Evolutionary conservation across 2,113 vertebrate genomes (phyloP).

Genomic region (Spea bombifrons): DNA sequence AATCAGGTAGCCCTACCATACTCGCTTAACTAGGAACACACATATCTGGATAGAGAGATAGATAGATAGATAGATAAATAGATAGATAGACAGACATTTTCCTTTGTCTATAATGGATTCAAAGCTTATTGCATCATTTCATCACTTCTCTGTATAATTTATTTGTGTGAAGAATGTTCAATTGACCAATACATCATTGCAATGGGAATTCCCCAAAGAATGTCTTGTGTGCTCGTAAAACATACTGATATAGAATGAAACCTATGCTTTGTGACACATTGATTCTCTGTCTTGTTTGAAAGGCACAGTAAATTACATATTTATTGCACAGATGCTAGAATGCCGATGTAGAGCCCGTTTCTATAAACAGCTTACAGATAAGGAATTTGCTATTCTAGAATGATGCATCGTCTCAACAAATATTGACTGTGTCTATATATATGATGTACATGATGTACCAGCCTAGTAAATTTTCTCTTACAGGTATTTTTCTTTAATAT

Average conservation of each 20-base stretch:
- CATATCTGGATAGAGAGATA: no score
- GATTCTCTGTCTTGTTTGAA: conserved; percentile 43
- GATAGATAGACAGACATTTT: neutral
- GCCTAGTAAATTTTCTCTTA: neutral
- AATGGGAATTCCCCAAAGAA: conserved; percentile 19
- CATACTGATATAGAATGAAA: conserved; percentile 17
- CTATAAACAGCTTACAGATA: conserved; percentile 14
- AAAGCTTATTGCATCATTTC: neutral
- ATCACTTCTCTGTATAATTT: conserved; percentile 18
- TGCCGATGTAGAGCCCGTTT: conserved; percentile 1
- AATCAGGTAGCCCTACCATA: no score
- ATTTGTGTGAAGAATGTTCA: conserved; percentile 14
- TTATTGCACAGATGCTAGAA: conserved; percentile 15
- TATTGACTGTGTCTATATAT: conserved; percentile 22
- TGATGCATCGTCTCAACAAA: neutral
- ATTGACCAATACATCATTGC: conserved; percentile 28
- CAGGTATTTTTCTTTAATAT: neutral
- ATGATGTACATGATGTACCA: neutral
- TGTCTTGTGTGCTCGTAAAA: conserved; percentile 20
- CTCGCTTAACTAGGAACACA: no score
- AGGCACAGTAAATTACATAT: conserved; percentile 32
- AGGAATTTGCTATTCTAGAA: conserved; percentile 7
- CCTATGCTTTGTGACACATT: conserved; percentile 28
- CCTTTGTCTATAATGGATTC: neutral
- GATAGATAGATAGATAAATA: no score